A percentile compares a stretch with the other conserved stretches of the same genome.
These are phyloP conservation scores for Turritopsis rubra DNA, from an alignment of 30 jellyfish, hydroid and myxozoan species.

Conservation along the genomic window DNA sequence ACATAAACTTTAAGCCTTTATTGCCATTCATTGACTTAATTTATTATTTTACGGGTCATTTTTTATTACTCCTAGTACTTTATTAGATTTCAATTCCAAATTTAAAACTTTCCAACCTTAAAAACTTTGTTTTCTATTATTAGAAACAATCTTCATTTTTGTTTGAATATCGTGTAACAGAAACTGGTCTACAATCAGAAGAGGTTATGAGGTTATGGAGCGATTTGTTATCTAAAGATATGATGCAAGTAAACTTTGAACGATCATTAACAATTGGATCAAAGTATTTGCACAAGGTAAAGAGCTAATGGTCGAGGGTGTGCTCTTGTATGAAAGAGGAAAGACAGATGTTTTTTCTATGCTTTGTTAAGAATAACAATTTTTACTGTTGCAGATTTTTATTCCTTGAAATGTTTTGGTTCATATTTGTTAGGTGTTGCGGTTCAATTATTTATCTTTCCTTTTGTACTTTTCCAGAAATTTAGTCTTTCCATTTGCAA, in stretches of 20 bases:
- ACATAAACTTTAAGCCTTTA: no score
- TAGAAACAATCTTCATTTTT: not conserved
- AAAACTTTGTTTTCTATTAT: not conserved
- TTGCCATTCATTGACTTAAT: no score
- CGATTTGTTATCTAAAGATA: not conserved
- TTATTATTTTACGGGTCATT: no score
- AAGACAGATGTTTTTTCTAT: not conserved
- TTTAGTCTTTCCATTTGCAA: no score
- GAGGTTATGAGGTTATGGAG: slow-evolving; percentile 13
- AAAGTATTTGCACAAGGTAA: slow-evolving; percentile 14
- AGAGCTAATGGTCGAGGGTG: not conserved
- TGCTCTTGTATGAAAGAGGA: not conserved
- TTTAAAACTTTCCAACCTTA: no score
- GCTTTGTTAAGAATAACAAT: not conserved
- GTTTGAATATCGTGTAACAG: slow-evolving; percentile 2
- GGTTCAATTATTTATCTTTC: no score
- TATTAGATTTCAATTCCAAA: no score
- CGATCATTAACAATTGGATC: slow-evolving; percentile 12
- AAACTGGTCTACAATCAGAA: slow-evolving; percentile 4
- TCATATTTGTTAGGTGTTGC: no score
- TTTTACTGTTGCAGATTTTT: no score
- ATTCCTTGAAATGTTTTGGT: no score
- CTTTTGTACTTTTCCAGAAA: no score
- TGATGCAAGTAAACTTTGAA: not conserved
- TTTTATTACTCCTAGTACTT: no score